Conservation (phyloP, 2,888 invertebrate genomes). For the Andrena hattorfiana region DNA sequence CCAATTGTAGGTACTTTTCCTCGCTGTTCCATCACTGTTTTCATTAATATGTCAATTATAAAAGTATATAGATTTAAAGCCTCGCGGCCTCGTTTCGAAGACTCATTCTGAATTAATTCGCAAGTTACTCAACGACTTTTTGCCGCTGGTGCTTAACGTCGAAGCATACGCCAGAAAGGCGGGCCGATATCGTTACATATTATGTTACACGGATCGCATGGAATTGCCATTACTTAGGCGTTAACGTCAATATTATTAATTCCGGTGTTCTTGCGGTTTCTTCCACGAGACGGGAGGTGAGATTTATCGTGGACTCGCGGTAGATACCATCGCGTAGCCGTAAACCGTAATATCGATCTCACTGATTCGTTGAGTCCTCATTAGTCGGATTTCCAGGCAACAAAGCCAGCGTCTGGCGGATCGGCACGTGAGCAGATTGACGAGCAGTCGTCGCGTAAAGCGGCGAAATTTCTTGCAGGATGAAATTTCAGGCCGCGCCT, state of each 20-base stretch:
- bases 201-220: neutral
- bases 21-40: neutral
- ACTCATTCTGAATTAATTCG: neutral
- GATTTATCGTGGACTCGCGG: slow-evolving; percentile 13
- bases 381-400: slow-evolving; percentile 68
- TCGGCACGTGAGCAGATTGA: slow-evolving; percentile 64
- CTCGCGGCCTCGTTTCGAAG: no score
- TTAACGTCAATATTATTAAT: slow-evolving; percentile 12
- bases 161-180: neutral
- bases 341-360: slow-evolving; percentile 60
- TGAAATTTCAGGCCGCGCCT: slow-evolving; percentile 50
- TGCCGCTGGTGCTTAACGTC: neutral
- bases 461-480: slow-evolving; percentile 60
- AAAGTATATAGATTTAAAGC: no score
- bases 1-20: neutral
- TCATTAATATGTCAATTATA: neutral
- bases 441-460: slow-evolving; percentile 44
- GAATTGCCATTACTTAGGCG: neutral
- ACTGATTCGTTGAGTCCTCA: slow-evolving; percentile 65
- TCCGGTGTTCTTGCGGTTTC: neutral
- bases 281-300: neutral
- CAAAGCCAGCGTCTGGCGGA: slow-evolving; percentile 61
- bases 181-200: neutral
- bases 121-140: neutral
- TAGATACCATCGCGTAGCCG: slow-evolving; percentile 6